Evolutionary conservation across 2,113 vertebrate genomes (phyloP).

Genomic region (Martes martes): DNA sequence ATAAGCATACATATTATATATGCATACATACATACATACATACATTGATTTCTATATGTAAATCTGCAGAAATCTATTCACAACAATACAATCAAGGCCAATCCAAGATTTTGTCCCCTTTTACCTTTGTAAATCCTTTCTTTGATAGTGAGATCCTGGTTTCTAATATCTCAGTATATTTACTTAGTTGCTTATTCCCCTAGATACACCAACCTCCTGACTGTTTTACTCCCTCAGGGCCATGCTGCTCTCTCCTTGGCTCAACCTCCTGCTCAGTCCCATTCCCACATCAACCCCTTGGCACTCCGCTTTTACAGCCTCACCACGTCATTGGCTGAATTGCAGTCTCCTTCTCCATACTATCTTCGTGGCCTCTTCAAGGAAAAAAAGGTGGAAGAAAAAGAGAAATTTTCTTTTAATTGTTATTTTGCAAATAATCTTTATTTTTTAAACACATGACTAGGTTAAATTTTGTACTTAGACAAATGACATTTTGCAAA

Average conservation of each 20-base stretch:
- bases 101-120: neutral
- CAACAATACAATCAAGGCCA: neutral
- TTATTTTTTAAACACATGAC: neutral
- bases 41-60: neutral
- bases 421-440: neutral
- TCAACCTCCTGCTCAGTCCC: neutral
- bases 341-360: neutral
- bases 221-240: neutral
- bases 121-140: neutral
- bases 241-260: accelerated
- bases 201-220: neutral
- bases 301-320: neutral
- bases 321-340: neutral
- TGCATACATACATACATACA: neutral
- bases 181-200: neutral
- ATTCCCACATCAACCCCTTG: neutral
- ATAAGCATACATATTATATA: neutral
- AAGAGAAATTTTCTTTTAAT: neutral
- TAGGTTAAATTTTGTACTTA: neutral
- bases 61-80: neutral
- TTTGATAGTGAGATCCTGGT: neutral
- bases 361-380: accelerated
- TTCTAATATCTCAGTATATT: neutral
- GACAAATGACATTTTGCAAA: neutral
- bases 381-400: neutral